Conservation (phyloP, 1,140 invertebrate genomes). For the Drosophila pseudoobscura region DNA sequence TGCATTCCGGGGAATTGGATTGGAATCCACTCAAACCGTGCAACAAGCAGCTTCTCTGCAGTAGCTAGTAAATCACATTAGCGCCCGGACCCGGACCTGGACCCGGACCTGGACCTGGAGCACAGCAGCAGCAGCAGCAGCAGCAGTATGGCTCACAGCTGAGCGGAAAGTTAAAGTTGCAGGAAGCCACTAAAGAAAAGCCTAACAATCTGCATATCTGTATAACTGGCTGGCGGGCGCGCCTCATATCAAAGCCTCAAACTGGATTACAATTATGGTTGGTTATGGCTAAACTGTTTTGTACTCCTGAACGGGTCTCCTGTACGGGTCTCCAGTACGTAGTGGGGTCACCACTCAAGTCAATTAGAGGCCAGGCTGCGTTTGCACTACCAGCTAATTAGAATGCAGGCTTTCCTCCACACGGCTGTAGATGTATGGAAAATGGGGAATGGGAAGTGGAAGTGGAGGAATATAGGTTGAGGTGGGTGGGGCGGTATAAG, state of each 20-base stretch:
- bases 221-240: constrained; percentile 33
- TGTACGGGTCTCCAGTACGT: constrained; percentile 1
- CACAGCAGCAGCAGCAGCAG: background rate
- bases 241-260: constrained; percentile 78
- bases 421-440: too few species aligned
- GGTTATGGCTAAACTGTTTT: constrained; percentile 56
- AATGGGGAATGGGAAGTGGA: background rate
- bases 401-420: constrained; percentile 2
- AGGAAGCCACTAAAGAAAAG: constrained; percentile 14
- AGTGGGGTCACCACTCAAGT: constrained; percentile 40
- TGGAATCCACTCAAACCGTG: background rate
- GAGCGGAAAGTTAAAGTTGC: background rate
- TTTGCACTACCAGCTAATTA: constrained; percentile 24
- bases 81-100: background rate
- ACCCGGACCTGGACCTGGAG: background rate
- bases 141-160: constrained; percentile 47
- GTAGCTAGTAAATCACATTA: constrained; percentile 50
- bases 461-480: background rate
- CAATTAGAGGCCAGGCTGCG: constrained; percentile 20
- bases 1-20: constrained; percentile 28
- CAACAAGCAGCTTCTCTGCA: constrained; percentile 5
- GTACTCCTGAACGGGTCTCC: constrained; percentile 21
- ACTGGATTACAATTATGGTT: constrained; percentile 83
- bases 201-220: constrained; percentile 33
- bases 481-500: background rate